Evolutionary conservation across 1,140 invertebrate species (phyloP), one percentile per base, ranked within the genome.

Genomic region (Drosophila murphyi): DNA sequence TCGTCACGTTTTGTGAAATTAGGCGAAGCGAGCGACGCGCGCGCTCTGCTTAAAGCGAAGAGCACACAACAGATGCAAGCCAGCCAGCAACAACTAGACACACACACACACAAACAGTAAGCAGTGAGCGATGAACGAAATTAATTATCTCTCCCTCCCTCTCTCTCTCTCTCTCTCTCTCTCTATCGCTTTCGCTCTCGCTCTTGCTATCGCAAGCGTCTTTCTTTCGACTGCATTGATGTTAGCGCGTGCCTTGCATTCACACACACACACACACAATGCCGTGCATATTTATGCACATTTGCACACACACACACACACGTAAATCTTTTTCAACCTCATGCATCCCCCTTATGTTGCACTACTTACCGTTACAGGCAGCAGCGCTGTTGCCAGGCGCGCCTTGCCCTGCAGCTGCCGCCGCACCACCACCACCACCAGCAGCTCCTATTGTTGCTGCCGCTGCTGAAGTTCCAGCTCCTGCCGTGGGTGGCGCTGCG

Each of bases 1-100:
- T 88, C 80, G 83, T 89, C 83, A 88, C 83, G 83, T 88, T 89
- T 88, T 89, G 85, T 80, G 80, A 89, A 88, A 80, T 89, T 80
- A 89, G 73, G 83, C 83, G 83, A 88, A 74, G 72, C 74, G 71
- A 83, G 52, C 62, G 52, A 62, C 85, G 76, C 79, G 82, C 76
- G 78, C 64, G 78, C 52, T 56, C 52, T 48, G 12, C 41, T 68
- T 12, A 51, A 20, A 50, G 37, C 54, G 20, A 48, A 50, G 60
- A 50, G 29, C 29, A 34, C 31, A 32, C 31, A 32, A 28, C 57
- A 69, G 70, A 74, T 76, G 54, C 72, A 76, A 39, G 32, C 32
- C 52, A 39, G 32, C 32, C 52, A 79, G 64, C 51, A 47, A 68
- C 61, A 47, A 52, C 76, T 47, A 50, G 52, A 41, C 20, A 72